Conservation (phyloP, 1,140 invertebrate genomes). For the Saccostrea cuccullata region DNA sequence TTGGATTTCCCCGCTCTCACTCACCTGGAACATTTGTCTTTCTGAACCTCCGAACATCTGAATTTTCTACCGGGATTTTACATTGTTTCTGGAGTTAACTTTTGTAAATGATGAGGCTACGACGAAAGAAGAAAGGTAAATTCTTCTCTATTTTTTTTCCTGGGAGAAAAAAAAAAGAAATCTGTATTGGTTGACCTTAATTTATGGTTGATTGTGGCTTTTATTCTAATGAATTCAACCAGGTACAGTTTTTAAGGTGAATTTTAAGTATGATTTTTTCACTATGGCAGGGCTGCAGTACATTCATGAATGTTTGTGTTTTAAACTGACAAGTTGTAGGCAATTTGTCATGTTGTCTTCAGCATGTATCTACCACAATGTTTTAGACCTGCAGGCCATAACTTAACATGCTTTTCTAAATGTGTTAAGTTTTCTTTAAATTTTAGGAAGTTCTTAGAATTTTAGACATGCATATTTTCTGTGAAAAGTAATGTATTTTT, state of each 20-base stretch:
- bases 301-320: neutral
- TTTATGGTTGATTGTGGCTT: neutral
- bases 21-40: constrained; percentile 26
- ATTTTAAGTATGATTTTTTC: neutral
- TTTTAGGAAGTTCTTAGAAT: neutral
- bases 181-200: neutral
- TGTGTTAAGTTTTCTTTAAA: neutral
- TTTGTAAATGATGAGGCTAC: constrained; percentile 13
- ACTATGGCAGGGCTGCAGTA: neutral
- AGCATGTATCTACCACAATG: neutral
- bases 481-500: neutral
- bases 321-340: neutral
- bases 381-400: constrained; percentile 1
- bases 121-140: constrained; percentile 19
- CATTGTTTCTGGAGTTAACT: constrained; percentile 2
- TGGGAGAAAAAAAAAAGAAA: neutral
- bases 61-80: neutral
- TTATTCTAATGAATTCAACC: constrained; percentile 21
- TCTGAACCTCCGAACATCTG: neutral
- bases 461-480: neutral
- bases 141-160: neutral
- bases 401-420: constrained; percentile 14
- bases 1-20: constrained; percentile 25
- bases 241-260: neutral
- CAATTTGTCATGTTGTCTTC: neutral